A percentile compares a stretch with the other conserved stretches of the same genome.
Evolutionary conservation across 1,140 invertebrate species (phyloP).

Genomic region (Eulimnadia texana): DNA sequence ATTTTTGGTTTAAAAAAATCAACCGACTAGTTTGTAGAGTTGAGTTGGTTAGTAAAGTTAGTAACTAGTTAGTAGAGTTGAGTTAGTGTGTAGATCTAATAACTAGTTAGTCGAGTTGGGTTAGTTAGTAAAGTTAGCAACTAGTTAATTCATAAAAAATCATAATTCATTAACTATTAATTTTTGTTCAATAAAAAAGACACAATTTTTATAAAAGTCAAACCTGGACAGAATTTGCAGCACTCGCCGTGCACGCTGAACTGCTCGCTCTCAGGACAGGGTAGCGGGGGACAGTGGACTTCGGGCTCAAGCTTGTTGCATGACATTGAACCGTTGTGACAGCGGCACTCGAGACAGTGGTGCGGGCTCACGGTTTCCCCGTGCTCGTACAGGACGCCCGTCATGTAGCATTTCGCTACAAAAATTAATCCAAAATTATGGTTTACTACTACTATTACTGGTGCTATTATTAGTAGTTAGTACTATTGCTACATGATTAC

Average conservation of each 20-base stretch:
- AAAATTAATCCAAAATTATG: not conserved
- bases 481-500: no score
- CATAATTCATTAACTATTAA: constrained; percentile 7
- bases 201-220: constrained; percentile 20
- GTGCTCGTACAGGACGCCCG: constrained; percentile 63
- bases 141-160: no score
- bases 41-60: no score
- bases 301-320: constrained; percentile 57
- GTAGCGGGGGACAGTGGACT: constrained; percentile 56
- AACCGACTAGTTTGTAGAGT: no score
- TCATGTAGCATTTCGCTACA: constrained; percentile 60
- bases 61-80: no score
- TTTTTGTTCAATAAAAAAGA: no score
- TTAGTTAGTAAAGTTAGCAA: no score
- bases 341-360: constrained; percentile 57
- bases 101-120: no score
- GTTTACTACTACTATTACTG: no score
- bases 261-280: constrained; percentile 60
- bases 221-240: constrained; percentile 83
- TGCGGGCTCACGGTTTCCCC: constrained; percentile 55
- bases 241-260: constrained; percentile 68
- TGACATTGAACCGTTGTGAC: constrained; percentile 61
- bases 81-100: no score
- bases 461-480: no score
- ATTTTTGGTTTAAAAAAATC: no score